These are phyloP conservation scores for Halictus quadricinctus DNA, from an alignment of 2,888 invertebrate species.

Conservation along the genomic window DNA sequence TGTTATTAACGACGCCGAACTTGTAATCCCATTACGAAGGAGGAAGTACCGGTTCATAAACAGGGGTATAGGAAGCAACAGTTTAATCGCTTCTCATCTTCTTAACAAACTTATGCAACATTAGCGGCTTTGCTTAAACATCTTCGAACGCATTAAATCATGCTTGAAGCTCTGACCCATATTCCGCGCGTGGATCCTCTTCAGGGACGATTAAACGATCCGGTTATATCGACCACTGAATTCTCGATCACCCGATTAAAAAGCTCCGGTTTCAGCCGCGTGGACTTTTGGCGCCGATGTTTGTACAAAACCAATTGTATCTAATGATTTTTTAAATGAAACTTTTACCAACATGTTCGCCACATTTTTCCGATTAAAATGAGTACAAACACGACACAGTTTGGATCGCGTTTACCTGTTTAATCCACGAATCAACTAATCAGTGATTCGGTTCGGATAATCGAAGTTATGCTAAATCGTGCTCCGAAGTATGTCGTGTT, in stretches of 20 bases:
- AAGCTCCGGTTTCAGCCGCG: not conserved
- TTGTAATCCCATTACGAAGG: not conserved
- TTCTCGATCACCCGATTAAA: not conserved
- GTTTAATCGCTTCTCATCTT: slow-evolving; percentile 3
- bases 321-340: not conserved
- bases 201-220: not conserved
- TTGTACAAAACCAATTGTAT: not conserved
- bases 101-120: slow-evolving; percentile 8
- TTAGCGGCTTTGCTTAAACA: not conserved
- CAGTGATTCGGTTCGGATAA: not conserved
- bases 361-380: not conserved
- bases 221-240: not conserved
- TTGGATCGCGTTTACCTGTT: not conserved
- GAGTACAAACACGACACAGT: not conserved
- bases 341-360: not conserved
- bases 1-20: not conserved
- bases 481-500: not conserved
- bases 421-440: no score
- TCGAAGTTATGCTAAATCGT: not conserved
- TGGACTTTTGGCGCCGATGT: not conserved
- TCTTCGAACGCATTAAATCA: slow-evolving; percentile 23
- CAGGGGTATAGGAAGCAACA: slow-evolving; percentile 18
- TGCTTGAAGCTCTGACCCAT: slow-evolving; percentile 28
- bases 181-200: not conserved
- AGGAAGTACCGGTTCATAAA: slow-evolving; percentile 5